Conservation (phyloP, 1,140 invertebrate genomes). For the Drosophila pseudoobscura region DNA sequence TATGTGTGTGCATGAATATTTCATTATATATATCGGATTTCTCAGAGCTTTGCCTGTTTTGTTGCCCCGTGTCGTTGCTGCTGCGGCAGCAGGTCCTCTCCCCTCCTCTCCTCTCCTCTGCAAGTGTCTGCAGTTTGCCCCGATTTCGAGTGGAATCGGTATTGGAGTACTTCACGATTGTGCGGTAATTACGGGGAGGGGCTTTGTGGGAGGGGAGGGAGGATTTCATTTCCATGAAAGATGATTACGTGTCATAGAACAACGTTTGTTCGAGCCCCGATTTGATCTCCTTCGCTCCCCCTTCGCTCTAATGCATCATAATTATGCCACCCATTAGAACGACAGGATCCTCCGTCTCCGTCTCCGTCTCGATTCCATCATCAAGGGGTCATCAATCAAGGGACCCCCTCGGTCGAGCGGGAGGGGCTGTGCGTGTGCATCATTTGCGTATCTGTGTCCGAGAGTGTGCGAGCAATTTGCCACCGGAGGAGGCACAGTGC, state of each 20-base stretch:
- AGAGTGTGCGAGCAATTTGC: constrained; percentile 23
- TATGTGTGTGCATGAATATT: constrained; percentile 61
- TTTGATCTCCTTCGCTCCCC: not conserved
- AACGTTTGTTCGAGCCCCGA: not conserved
- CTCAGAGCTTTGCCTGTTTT: constrained; percentile 27
- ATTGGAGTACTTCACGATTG: constrained; percentile 11
- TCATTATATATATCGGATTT: constrained; percentile 77
- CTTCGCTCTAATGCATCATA: not conserved
- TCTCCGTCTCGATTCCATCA: not conserved
- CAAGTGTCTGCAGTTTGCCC: constrained; percentile 54
- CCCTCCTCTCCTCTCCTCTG: too few relatives aligned
- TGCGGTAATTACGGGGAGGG: constrained; percentile 30
- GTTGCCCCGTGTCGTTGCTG: constrained; percentile 23
- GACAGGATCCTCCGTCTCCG: not conserved
- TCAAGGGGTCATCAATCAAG: constrained; percentile 41
- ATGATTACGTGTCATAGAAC: not conserved
- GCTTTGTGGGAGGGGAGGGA: not conserved
- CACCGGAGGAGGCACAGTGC: constrained; percentile 19
- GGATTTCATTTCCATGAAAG: too few relatives aligned
- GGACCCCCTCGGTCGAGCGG: not conserved
- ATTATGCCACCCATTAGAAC: constrained; percentile 26
- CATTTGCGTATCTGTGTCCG: constrained; percentile 44
- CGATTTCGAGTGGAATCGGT: constrained; percentile 47
- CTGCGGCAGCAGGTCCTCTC: constrained; percentile 28
- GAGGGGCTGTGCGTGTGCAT: constrained; percentile 16